A percentile compares a stretch with the other conserved stretches of the same genome.
Evolutionary conservation across 2,888 invertebrate species (phyloP).

Genomic region (Barypeithes pellucidus): DNA sequence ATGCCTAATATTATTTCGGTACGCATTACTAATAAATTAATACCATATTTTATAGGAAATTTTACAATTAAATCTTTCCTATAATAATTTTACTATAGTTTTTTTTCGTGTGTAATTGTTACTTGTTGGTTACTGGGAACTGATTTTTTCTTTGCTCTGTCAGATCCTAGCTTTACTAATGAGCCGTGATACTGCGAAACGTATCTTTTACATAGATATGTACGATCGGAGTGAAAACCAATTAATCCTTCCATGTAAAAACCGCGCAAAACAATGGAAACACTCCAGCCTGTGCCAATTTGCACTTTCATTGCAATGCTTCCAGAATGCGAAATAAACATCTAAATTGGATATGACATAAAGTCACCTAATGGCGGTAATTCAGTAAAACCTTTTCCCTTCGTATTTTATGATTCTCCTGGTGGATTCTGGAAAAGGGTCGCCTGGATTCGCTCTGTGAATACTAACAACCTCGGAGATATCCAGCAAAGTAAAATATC

Average conservation of each 20-base stretch:
- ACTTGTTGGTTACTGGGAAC: no score
- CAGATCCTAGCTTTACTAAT: no score
- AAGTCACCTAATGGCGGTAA: constrained; percentile 54
- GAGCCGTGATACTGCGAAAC: no score
- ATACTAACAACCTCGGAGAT: constrained; percentile 67
- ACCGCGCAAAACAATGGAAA: constrained; percentile 14
- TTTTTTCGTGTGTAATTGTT: no score
- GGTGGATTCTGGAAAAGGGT: constrained; percentile 57
- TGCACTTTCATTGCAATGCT: constrained; percentile 23
- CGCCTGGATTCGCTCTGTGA: constrained; percentile 64
- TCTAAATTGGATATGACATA: constrained; percentile 51
- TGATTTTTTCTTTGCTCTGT: no score
- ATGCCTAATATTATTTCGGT: no score
- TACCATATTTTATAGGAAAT: no score
- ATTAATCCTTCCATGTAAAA: constrained; percentile 5
- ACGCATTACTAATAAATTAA: no score
- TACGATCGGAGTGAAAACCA: no score
- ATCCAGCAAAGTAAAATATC: constrained; percentile 70
- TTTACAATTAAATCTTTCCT: no score
- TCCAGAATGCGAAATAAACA: constrained; percentile 46
- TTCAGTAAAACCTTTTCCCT: constrained; percentile 52
- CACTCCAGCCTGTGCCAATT: constrained; percentile 25
- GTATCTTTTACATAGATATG: no score
- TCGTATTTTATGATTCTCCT: constrained; percentile 52
- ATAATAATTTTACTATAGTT: no score